Conservation (phyloP, 2,797 vertebrate genomes). For the Scarus forsteni region DNA sequence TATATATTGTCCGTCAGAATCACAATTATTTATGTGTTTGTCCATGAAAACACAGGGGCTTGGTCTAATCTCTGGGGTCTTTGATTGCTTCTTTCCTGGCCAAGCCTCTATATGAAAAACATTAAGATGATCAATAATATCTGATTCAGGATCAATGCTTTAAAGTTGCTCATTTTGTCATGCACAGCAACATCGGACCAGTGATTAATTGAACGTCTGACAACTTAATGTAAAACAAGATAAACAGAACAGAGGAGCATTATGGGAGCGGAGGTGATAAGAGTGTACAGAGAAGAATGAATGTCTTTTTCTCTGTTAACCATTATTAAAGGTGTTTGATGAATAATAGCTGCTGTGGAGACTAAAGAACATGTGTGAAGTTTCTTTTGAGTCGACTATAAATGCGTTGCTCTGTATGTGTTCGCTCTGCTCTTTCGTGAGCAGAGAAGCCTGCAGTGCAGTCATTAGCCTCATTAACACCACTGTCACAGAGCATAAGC, state of each 20-base stretch:
- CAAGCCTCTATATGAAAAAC: constrained; percentile 10
- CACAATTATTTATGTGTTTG: constrained; percentile 35
- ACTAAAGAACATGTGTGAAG: constrained; percentile 4
- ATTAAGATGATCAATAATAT: constrained; percentile 38
- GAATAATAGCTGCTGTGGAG: constrained; percentile 14
- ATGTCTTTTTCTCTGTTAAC: constrained; percentile 21
- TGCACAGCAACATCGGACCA: neutral
- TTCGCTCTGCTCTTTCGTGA: constrained; percentile 1
- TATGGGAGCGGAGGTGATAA: neutral
- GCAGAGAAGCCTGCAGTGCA: constrained; percentile 16
- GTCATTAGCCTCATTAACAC: constrained; percentile 48
- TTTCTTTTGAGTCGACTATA: constrained; percentile 6
- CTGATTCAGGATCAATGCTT: constrained; percentile 27
- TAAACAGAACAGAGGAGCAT: neutral
- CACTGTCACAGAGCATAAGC: constrained; percentile 39
- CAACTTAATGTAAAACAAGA: constrained; percentile 10
- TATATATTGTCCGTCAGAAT: constrained; percentile 25
- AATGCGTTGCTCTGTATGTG: constrained; percentile 11
- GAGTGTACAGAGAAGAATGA: constrained; percentile 13
- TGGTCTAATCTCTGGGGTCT: constrained; percentile 39
- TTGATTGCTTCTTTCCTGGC: constrained; percentile 9
- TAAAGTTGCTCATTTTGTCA: constrained; percentile 51
- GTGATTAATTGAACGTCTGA: constrained; percentile 19
- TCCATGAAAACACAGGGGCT: constrained; percentile 27
- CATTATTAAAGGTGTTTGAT: constrained; percentile 6